phyloP scores from a whole-genome alignment of 2,113 vertebrate genomes.

The Phalacrocorax brasilianus region DNA sequence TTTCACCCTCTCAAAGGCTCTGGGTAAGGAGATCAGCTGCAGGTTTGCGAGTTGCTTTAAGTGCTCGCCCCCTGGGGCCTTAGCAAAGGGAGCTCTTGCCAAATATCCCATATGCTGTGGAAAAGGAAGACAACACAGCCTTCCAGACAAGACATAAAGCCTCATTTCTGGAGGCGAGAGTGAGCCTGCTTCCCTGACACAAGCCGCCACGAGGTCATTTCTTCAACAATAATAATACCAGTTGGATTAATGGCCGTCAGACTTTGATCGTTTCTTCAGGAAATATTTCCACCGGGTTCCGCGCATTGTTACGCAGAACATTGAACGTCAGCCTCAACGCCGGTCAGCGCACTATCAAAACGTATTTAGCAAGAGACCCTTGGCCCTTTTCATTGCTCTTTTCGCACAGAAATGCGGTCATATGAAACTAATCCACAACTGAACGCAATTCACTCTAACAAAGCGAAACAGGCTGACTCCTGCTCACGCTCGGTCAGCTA shows the following conservation, averaged over 20 bases:
- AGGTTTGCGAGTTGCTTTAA: background rate
- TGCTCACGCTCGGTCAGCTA: background rate
- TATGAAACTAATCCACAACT: background rate
- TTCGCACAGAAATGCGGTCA: background rate
- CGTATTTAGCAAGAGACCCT: background rate
- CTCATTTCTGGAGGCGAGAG: background rate
- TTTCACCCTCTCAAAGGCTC: background rate
- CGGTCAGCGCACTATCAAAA: background rate
- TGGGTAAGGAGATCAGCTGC: background rate
- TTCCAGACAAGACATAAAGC: conserved; percentile 17
- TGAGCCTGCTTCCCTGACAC: background rate
- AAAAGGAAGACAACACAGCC: background rate
- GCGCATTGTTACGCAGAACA: background rate
- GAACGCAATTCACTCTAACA: background rate
- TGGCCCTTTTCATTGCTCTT: background rate
- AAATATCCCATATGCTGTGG: background rate
- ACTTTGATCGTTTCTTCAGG: background rate
- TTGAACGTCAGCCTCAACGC: background rate
- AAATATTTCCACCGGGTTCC: background rate
- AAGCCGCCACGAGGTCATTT: background rate
- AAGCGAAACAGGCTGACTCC: background rate
- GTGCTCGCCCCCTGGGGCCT: background rate
- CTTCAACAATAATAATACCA: background rate
- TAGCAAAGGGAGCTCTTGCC: background rate
- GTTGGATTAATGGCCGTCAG: background rate